Evolutionary conservation across 2,797 vertebrate species (phyloP), one percentile per base, ranked within the genome.

Genomic region (Takifugu ocellatus): DNA sequence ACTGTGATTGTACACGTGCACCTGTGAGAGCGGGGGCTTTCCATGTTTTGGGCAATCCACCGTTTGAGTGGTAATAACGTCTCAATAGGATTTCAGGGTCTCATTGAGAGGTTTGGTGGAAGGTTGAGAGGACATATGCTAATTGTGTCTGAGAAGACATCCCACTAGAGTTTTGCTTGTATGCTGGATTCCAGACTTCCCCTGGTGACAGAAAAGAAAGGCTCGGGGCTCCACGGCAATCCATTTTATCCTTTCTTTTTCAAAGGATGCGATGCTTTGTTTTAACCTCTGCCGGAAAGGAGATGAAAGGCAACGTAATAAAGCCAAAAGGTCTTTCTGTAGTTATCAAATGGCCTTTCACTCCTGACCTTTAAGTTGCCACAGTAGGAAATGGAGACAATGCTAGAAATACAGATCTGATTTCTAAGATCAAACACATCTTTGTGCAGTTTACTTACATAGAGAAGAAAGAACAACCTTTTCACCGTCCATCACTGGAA

Each of bases 291-390:
- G 75, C 79, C 75, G 80, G 77, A 90, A 87, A 79, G 77, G 75
- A 90, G 87, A 92, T 90, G 89, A 91, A 91, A 87, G 88, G 81
- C 84, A 64, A 81, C 46, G 86, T 88, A 89, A 89, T 84, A 82
- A 88, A 88, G 81, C 86, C 81, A 81, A 86, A 88, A 87, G 87
- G 85, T 86, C 85, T 78, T 90, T 90, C 86, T 84, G 86, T 87
- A 84, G 87, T 90, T 90, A 92, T 91, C 87, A 88, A 90, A 90
- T 90, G 87, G 87, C 89, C 87, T 89, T 90, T 91, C 81, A 90
- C 88, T 90, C 84, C 84, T 92, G 91, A 89, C 89, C 90, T 92
- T 92, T 92, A 87, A 92, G 90, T 91, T 86, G 86, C 88, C 89
- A 91, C 85, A 83, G 86, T 86, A 84, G 82, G 84, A 90, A 86